Percentiles rank a stretch among this genome's conserved stretches.
phyloP scores from a whole-genome alignment of 2,888 invertebrate genomes.

The Dolichopus griseipennis region DNA sequence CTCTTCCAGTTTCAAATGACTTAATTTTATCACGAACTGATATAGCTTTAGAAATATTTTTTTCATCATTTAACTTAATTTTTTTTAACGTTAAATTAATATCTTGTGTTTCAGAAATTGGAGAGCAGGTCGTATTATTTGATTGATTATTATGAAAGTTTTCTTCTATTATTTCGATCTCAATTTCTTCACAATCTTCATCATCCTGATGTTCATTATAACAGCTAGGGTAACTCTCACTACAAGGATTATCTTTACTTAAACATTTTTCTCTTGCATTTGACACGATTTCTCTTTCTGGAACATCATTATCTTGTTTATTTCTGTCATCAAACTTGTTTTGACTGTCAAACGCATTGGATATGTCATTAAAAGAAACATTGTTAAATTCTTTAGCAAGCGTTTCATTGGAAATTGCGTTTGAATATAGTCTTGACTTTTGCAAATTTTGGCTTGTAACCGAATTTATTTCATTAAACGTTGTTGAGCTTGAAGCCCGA shows the following conservation, averaged over 20 bases:
- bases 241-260: neutral
- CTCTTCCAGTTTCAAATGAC: slow-evolving; percentile 32
- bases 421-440: neutral
- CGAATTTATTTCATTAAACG: neutral
- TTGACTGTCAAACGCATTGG: neutral
- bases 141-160: slow-evolving; percentile 11
- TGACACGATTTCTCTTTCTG: neutral
- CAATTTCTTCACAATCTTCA: slow-evolving; percentile 11
- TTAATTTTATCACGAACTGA: slow-evolving; percentile 38
- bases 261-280: neutral
- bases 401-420: neutral
- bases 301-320: neutral
- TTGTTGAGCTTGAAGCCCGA: neutral
- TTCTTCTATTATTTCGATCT: slow-evolving; percentile 19
- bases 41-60: slow-evolving; percentile 16
- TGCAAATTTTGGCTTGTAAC: neutral
- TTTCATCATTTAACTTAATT: too few species aligned
- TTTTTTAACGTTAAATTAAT: too few species aligned
- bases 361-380: neutral
- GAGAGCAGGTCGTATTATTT: slow-evolving; percentile 21
- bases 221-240: neutral
- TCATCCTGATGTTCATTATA: slow-evolving; percentile 14
- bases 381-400: too few species aligned
- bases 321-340: neutral
- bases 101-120: slow-evolving; percentile 28